These are phyloP conservation scores for Anableps anableps DNA, from an alignment of 2,797 vertebrate genomes.

Conservation along the genomic window DNA sequence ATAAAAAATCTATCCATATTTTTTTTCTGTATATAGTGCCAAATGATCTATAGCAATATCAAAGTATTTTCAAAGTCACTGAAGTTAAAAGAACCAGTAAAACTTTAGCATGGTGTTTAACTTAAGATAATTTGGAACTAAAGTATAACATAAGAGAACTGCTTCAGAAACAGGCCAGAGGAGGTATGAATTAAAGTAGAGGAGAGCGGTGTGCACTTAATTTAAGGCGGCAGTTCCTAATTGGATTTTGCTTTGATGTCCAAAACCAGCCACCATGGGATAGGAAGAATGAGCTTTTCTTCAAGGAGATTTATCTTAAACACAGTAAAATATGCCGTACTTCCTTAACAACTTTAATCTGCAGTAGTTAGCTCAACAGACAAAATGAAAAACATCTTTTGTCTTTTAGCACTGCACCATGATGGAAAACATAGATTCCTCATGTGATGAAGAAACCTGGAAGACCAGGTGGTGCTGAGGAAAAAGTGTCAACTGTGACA, in stretches of 20 bases:
- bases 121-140: slow-evolving; percentile 43
- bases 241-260: slow-evolving; percentile 80
- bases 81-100: slow-evolving; percentile 9
- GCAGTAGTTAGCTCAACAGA: slow-evolving; percentile 49
- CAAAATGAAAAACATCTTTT: slow-evolving; percentile 42
- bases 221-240: slow-evolving; percentile 69
- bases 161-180: slow-evolving; percentile 58
- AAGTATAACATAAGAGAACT: slow-evolving; percentile 28
- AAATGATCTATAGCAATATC: not conserved
- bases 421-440: slow-evolving; percentile 7
- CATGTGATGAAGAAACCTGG: slow-evolving; percentile 26
- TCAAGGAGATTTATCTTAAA: slow-evolving; percentile 69
- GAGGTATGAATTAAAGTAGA: slow-evolving; percentile 53
- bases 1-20: not conserved
- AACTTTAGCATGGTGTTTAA: slow-evolving; percentile 35
- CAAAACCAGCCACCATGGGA: slow-evolving; percentile 64
- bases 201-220: slow-evolving; percentile 54
- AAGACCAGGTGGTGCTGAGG: slow-evolving; percentile 23
- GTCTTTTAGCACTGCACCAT: slow-evolving; percentile 26
- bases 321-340: slow-evolving; percentile 64
- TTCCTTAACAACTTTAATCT: slow-evolving; percentile 54
- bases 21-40: not conserved
- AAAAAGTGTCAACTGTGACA: slow-evolving; percentile 23
- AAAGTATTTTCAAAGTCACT: slow-evolving; percentile 41
- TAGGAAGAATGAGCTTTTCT: slow-evolving; percentile 53